Conservation (phyloP, 2,888 invertebrate genomes). For the Eristalinus sepulchralis region DNA sequence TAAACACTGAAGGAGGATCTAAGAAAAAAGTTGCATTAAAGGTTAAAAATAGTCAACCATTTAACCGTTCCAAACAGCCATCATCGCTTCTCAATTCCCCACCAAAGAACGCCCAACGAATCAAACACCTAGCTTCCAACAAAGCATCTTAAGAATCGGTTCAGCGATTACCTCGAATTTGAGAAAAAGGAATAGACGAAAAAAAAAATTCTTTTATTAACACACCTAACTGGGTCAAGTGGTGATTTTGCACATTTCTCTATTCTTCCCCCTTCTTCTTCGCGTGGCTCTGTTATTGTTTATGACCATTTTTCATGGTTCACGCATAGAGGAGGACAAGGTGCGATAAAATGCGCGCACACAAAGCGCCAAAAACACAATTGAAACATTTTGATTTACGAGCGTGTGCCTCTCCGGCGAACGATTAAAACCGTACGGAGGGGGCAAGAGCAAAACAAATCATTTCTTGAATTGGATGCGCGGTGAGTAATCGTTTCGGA, state of each 20-base stretch:
- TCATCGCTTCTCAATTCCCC: no score
- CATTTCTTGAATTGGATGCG: neutral
- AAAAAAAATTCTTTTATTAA: constrained; percentile 9
- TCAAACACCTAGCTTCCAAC: neutral
- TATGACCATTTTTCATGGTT: neutral
- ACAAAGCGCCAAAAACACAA: neutral
- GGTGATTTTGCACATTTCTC: constrained; percentile 34
- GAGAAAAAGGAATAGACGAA: neutral
- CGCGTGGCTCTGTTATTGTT: neutral
- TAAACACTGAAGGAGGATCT: no score
- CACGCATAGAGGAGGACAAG: neutral
- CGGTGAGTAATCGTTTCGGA: neutral
- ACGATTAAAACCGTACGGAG: neutral
- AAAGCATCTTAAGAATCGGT: neutral
- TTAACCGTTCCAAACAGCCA: no score
- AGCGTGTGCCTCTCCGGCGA: neutral
- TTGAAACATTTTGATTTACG: neutral
- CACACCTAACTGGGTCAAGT: constrained; percentile 14
- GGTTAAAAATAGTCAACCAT: no score
- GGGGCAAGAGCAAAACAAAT: no score
- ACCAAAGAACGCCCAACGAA: neutral
- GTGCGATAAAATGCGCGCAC: neutral
- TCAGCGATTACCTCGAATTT: neutral
- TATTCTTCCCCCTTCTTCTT: neutral
- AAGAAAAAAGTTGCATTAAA: no score